A percentile compares a stretch with the other conserved stretches of the same genome.
Conservation (phyloP, 2,797 vertebrate species). For the Mallotus villosus region DNA sequence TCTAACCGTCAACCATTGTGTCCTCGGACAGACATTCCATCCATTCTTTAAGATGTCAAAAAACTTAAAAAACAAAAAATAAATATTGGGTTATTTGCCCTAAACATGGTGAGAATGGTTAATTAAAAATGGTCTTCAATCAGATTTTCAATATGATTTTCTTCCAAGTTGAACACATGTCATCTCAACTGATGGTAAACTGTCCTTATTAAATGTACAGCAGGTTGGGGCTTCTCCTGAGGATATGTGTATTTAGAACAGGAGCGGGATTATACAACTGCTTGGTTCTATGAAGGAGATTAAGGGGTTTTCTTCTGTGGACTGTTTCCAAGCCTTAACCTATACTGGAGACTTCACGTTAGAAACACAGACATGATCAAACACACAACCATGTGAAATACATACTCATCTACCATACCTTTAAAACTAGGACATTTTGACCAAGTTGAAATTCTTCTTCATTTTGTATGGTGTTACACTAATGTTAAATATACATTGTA, state of each 20-base stretch:
- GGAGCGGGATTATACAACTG: constrained; percentile 74
- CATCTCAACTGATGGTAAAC: constrained; percentile 49
- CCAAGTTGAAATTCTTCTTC: background rate
- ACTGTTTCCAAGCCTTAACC: constrained; percentile 58
- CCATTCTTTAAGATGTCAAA: constrained; percentile 34
- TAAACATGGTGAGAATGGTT: constrained; percentile 72
- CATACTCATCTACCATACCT: too few species aligned
- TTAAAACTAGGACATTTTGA: too few species aligned
- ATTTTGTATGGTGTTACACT: too few species aligned
- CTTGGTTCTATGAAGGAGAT: constrained; percentile 73
- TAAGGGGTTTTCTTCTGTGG: constrained; percentile 65
- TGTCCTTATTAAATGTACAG: constrained; percentile 23
- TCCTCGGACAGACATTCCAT: constrained; percentile 26
- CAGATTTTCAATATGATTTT: constrained; percentile 77
- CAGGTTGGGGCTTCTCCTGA: constrained; percentile 21
- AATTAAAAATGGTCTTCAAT: constrained; percentile 79
- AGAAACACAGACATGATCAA: constrained; percentile 42
- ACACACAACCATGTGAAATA: background rate
- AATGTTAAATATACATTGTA: background rate
- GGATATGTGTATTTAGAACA: constrained; percentile 56
- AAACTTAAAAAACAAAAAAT: constrained; percentile 38
- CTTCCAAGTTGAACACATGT: constrained; percentile 74
- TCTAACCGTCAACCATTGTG: too few species aligned
- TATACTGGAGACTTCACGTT: constrained; percentile 55
- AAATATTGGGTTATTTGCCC: constrained; percentile 74